Evolutionary conservation across 2,797 vertebrate genomes (phyloP), one percentile per base, ranked within the genome.

Genomic region (Halcyon smyrnensis): DNA sequence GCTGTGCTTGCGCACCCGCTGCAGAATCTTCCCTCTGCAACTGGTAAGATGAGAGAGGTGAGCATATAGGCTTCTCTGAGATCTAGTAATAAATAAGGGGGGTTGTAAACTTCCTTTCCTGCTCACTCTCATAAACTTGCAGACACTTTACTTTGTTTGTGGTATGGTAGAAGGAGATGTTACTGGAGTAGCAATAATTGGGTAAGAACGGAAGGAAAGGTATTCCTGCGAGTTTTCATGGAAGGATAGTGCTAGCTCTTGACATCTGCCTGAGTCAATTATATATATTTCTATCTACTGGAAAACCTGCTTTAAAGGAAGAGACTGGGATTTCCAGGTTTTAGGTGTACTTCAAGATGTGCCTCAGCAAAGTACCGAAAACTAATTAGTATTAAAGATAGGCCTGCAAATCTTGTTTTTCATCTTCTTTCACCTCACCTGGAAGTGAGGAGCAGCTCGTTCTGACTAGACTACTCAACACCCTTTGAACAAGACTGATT

Each of bases 251-350:
- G 46, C 32, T 74, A 56, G n/a, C 12, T 89, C 41, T 75, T 88
- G 36, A 46, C 17, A 8, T 94, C 94, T 84, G 43, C n/a, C 18
- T 24, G 30, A 46, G 70, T 65, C 63, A 75, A 1, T 64, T 46
- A 32, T 18, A 41, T 79, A 1, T 43, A 48, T 90, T 81, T 89
- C 17, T 74, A 12, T 75, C 28, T 48, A 30, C 3, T 48, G 17
- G 39, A 76, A 90, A 84, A 65, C 19, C 41, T 81, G 2, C 43
- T 95, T 90, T 74, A 87, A 80, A 93, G 59, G 11, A 12, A 79
- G 32, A 87, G 11, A 19, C 21, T 71, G 80, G 8, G 28, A 87
- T 89, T 94, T 87, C 20, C 46, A 83, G 0, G 56, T 84, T 37
- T 37, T 86, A 27, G 6, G 24, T 90, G 32, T 68, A 57, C 23